These are phyloP conservation scores for Gallinago media DNA, from an alignment of 2,113 vertebrate genomes.

Conservation along the genomic window DNA sequence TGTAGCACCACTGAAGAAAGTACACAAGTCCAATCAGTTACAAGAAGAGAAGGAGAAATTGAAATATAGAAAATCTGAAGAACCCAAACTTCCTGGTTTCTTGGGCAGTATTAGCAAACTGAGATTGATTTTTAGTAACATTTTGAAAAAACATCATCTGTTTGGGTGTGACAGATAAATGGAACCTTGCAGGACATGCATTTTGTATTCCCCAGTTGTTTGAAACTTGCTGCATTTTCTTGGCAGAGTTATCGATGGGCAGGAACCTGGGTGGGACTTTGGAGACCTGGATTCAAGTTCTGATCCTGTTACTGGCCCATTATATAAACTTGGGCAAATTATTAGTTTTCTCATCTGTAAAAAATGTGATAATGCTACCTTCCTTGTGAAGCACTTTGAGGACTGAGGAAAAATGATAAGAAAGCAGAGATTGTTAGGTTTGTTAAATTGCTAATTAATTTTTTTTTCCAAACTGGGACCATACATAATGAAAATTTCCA, in stretches of 20 bases:
- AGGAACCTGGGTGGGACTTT: not conserved
- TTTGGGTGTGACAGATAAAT: not conserved
- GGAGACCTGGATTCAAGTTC: not conserved
- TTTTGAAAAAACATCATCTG: not conserved
- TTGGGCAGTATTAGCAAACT: not conserved
- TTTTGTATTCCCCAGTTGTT: not conserved
- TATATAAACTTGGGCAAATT: not conserved
- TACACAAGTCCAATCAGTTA: not conserved
- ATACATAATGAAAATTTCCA: not conserved
- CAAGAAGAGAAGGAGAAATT: not conserved
- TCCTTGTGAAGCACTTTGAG: not conserved
- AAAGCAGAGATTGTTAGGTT: not conserved
- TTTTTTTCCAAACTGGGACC: not conserved
- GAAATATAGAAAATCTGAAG: not conserved
- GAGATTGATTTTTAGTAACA: not conserved
- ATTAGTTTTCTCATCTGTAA: not conserved
- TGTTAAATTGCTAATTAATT: not conserved
- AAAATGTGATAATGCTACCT: not conserved
- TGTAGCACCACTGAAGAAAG: not conserved
- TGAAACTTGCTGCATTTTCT: not conserved
- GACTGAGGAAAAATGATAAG: not conserved
- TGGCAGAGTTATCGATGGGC: not conserved
- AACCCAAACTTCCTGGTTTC: not conserved
- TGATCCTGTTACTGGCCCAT: not conserved
- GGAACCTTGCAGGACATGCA: not conserved